phyloP scores from a whole-genome alignment of 2,113 vertebrate species.

The Varanus komodoensis region DNA sequence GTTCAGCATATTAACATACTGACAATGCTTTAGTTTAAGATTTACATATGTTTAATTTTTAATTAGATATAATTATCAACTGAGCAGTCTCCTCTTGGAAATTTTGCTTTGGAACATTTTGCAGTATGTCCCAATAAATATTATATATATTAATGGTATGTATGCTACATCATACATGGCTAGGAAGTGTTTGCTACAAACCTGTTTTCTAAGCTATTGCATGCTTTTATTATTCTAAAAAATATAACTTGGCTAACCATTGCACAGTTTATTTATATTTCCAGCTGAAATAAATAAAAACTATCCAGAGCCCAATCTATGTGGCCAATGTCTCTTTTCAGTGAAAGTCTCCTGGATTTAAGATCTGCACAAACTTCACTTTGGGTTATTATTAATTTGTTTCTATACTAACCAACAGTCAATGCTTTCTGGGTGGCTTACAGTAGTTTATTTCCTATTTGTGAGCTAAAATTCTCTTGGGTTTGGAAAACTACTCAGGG shows the following conservation, averaged over 20 bases:
- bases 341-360: neutral
- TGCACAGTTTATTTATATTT: neutral
- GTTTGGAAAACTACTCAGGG: neutral
- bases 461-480: neutral
- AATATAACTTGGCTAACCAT: neutral
- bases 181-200: neutral
- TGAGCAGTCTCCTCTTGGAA: accelerated
- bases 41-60: slow-evolving; percentile 5
- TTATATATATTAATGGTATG: neutral
- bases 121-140: neutral
- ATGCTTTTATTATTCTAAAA: neutral
- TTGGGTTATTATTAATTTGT: neutral
- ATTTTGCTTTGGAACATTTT: neutral
- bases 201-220: neutral
- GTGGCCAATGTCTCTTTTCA: neutral
- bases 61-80: slow-evolving; percentile 22
- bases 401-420: too few relatives aligned
- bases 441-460: neutral
- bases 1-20: neutral
- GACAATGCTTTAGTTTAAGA: neutral
- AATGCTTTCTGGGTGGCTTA: too few relatives aligned
- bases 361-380: neutral
- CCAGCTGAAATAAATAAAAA: neutral
- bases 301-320: neutral
- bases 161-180: neutral